Evolutionary conservation across 2,797 vertebrate genomes (phyloP).

Genomic region (Coccyzus lansbergi): DNA sequence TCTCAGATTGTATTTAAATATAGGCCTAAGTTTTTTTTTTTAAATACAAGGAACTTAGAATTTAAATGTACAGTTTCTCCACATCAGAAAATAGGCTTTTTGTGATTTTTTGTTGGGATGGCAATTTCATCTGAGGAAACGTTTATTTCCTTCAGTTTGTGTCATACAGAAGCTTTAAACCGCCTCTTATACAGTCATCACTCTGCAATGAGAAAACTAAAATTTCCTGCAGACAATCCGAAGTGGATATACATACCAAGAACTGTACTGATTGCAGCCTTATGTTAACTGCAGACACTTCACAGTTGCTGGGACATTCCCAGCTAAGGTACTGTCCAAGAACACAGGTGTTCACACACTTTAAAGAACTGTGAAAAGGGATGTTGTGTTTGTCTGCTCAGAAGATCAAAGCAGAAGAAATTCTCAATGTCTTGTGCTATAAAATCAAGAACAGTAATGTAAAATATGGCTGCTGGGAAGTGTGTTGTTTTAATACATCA

Average conservation of each 20-base stretch:
- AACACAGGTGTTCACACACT: neutral
- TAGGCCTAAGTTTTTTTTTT: neutral
- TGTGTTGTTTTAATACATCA: neutral
- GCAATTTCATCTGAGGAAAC: neutral
- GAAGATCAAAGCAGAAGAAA: slow-evolving; percentile 11
- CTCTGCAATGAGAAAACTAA: neutral
- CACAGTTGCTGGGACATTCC: neutral
- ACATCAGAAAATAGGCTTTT: neutral
- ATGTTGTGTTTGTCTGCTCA: neutral
- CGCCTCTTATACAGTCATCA: neutral
- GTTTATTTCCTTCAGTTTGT: neutral
- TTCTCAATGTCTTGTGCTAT: neutral
- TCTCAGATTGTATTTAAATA: neutral
- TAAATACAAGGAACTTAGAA: neutral
- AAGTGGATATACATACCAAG: neutral
- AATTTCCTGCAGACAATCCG: neutral
- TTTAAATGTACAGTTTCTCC: neutral
- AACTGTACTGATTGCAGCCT: neutral
- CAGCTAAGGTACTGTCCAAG: neutral
- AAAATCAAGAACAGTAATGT: neutral
- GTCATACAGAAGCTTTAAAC: neutral
- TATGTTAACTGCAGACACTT: neutral
- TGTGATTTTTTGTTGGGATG: neutral
- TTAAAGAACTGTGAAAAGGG: neutral
- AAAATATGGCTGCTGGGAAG: neutral